phyloP scores from a whole-genome alignment of 2,888 invertebrate species.

The Coronaproctus castanopsis region DNA sequence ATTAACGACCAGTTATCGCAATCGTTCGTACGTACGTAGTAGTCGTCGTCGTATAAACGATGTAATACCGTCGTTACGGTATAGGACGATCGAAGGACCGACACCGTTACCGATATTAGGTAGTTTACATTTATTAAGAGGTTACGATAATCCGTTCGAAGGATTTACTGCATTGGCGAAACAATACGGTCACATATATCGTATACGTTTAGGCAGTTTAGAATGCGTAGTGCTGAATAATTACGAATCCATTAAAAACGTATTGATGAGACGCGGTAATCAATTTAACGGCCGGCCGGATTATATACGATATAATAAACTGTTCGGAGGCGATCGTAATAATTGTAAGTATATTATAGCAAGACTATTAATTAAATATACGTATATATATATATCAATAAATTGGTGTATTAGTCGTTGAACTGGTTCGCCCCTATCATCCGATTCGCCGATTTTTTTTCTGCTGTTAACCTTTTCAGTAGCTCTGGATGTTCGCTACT shows the following conservation, averaged over 20 bases:
- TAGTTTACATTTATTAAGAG: conserved; percentile 43
- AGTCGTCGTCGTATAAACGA: no score
- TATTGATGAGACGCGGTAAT: conserved; percentile 55
- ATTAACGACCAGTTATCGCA: no score
- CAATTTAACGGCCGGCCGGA: conserved; percentile 67
- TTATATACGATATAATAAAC: conserved; percentile 55
- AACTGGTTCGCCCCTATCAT: no score
- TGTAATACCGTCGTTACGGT: no score
- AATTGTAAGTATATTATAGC: conserved; percentile 54
- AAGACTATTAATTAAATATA: no score
- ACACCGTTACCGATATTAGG: conserved; percentile 46
- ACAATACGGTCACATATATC: conserved; percentile 50
- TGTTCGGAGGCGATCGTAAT: conserved; percentile 66
- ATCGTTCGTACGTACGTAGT: no score
- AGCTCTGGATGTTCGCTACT: not conserved
- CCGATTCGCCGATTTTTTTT: conserved; percentile 3
- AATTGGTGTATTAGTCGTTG: no score
- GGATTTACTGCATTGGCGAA: conserved; percentile 47
- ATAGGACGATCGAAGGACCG: conserved; percentile 32
- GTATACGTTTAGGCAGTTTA: conserved; percentile 42
- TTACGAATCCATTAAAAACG: conserved; percentile 47
- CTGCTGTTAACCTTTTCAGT: not conserved
- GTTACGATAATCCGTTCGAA: conserved; percentile 44
- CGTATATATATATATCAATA: no score
- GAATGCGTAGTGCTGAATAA: conserved; percentile 56